phyloP scores from a whole-genome alignment of 2,888 invertebrate species.

The Aphodius granarius region DNA sequence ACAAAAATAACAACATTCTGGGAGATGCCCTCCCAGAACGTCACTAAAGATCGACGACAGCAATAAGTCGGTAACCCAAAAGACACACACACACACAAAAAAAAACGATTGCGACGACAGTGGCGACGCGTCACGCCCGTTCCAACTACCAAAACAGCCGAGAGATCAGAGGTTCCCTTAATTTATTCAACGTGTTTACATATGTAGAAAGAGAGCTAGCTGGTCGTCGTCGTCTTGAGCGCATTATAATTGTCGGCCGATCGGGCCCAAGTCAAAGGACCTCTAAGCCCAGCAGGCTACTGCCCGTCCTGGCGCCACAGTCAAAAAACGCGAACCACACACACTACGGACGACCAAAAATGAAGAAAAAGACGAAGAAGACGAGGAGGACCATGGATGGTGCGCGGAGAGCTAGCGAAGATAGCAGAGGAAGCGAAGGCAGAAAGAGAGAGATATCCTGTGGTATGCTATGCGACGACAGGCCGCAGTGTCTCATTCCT shows the following conservation, averaged over 20 bases:
- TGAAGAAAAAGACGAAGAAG: constrained; percentile 16
- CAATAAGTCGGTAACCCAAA: not conserved
- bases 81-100: not conserved
- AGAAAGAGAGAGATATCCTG: not conserved
- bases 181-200: constrained; percentile 53
- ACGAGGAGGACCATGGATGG: not conserved
- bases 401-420: not conserved
- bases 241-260: constrained; percentile 52
- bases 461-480: not conserved
- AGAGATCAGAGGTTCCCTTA: constrained; percentile 35
- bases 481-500: not conserved
- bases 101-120: not conserved
- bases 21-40: too few relatives aligned
- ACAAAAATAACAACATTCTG: too few relatives aligned
- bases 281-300: not conserved
- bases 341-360: not conserved
- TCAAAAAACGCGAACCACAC: constrained; percentile 1
- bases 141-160: not conserved
- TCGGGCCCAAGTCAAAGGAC: constrained; percentile 1
- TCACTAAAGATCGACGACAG: not conserved
- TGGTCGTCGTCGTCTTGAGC: constrained; percentile 39
- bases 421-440: constrained; percentile 3
- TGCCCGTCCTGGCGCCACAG: constrained; percentile 8
- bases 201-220: constrained; percentile 47
- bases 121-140: not conserved